Evolutionary conservation across 2,113 vertebrate species (phyloP), one percentile per base, ranked within the genome.

Genomic region (Protomyctophum bolini): DNA sequence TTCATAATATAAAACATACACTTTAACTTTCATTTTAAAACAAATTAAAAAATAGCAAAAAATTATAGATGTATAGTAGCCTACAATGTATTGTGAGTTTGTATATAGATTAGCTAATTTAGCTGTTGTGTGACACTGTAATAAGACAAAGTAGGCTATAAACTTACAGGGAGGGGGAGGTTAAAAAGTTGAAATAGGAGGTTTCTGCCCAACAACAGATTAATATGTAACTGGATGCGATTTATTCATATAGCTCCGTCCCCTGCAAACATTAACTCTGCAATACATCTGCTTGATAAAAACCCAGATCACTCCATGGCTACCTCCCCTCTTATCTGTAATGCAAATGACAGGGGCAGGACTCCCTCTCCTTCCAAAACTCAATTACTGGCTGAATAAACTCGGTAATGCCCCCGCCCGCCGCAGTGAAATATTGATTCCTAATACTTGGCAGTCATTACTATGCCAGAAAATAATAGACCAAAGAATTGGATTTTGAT

Each of bases 401-500:
- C 88, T 73, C 82, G 72, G 81, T 90, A 88, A 90, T 88, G 86
- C 86, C 88, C 86, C 77, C 67, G 75, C 86, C 77, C 67, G 75
- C 87, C 84, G 85, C 86, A 85, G 90, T 91, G 89, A 92, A 92
- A 91, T 92, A 92, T 92, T 90, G 91, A 92, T 92, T 87, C 86
- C 86, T 91, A 90, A 91, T 90, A 88, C 88, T 70, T 82, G 83
- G 86, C 87, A 83, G 87, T 91, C 87, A 91, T 91, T 91, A 91
- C 86, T 85, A 89, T 89, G 89, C 85, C 87, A 87, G 90, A 91
- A 90, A 91, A 88, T 89, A 92, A 92, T 90, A 91, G 91, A 91
- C 68, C 87, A 90, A 88, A 90, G 89, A 89, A 92, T 92, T 90
- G 85, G 86, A 91, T 90, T 91, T 90, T 90, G 86, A 92, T 92